A percentile compares a stretch with the other conserved stretches of the same genome.
These are phyloP conservation scores for Amiota mariae DNA, from an alignment of 2,888 invertebrate genomes.

Conservation along the genomic window DNA sequence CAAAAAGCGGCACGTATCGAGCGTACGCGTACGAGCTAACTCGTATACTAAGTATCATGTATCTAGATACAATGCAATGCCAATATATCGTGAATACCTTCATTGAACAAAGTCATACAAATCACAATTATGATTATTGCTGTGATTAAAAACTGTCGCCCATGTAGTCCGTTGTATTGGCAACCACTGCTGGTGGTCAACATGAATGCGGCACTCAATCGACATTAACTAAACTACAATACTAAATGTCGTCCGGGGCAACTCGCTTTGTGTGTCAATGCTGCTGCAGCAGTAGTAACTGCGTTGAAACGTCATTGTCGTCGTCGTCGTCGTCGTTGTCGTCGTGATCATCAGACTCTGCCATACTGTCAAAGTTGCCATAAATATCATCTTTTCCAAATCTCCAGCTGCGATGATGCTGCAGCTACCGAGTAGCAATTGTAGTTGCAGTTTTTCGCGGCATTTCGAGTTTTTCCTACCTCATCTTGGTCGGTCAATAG, in stretches of 20 bases:
- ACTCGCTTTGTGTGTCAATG: slow-evolving; percentile 38
- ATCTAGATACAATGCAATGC: slow-evolving; percentile 17
- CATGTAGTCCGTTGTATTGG: slow-evolving; percentile 33
- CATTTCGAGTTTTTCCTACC: slow-evolving; percentile 33
- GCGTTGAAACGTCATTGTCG: slow-evolving; percentile 25
- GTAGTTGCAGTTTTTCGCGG: slow-evolving; percentile 40
- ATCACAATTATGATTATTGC: slow-evolving; percentile 69
- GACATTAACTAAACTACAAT: slow-evolving; percentile 18
- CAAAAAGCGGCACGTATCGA: slow-evolving; percentile 42
- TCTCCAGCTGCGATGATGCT: slow-evolving; percentile 58
- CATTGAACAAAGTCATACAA: slow-evolving; percentile 61
- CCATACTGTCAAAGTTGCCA: slow-evolving; percentile 70
- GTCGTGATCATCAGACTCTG: slow-evolving; percentile 33
- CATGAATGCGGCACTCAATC: slow-evolving; percentile 65
- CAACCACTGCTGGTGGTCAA: slow-evolving; percentile 55
- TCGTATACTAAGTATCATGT: not conserved
- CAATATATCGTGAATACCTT: slow-evolving; percentile 6
- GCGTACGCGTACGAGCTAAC: not conserved
- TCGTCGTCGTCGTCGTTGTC: slow-evolving; percentile 41
- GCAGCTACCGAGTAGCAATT: slow-evolving; percentile 28
- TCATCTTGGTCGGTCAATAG: slow-evolving; percentile 50
- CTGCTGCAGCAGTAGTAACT: not conserved
- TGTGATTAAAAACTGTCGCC: slow-evolving; percentile 68
- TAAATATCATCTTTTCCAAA: slow-evolving; percentile 70
- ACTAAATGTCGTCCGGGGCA: slow-evolving; percentile 15